A percentile compares a stretch with the other conserved stretches of the same genome.
Conservation (phyloP, 1,140 invertebrate species). For the Spodoptera litura region DNA sequence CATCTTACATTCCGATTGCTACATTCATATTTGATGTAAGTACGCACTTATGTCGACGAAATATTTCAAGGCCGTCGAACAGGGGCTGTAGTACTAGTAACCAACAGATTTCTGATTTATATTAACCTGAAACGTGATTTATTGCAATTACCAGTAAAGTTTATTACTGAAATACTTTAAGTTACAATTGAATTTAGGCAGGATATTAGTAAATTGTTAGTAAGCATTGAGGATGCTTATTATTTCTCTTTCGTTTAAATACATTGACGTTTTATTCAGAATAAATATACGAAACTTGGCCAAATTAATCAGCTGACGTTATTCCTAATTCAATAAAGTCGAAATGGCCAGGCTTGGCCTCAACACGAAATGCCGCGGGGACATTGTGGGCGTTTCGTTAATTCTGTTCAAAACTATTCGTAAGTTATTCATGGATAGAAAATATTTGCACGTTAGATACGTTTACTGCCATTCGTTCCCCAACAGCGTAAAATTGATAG, state of each 20-base stretch:
- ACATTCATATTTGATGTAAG: slow-evolving; percentile 12
- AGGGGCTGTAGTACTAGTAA: neutral
- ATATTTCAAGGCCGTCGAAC: slow-evolving; percentile 1
- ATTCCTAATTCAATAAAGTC: too few species aligned
- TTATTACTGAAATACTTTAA: too few species aligned
- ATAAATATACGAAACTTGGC: too few species aligned
- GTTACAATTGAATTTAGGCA: neutral
- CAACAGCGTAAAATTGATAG: slow-evolving; percentile 4
- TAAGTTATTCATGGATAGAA: slow-evolving; percentile 11
- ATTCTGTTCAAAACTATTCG: neutral
- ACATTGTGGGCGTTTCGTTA: too few species aligned
- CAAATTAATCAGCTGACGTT: too few species aligned
- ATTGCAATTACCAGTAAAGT: neutral
- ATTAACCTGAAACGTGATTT: neutral
- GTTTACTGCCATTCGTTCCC: neutral
- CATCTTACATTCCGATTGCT: neutral
- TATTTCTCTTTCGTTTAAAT: too few species aligned
- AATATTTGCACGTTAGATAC: neutral
- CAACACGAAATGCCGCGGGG: too few species aligned
- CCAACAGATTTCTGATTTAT: slow-evolving; percentile 10
- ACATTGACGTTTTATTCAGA: too few species aligned
- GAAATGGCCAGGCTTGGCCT: too few species aligned
- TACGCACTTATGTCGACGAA: neutral
- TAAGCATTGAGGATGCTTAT: too few species aligned
- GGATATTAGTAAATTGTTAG: neutral